Evolutionary conservation across 2,113 vertebrate species (phyloP).

Genomic region (Hemiscyllium ocellatum): DNA sequence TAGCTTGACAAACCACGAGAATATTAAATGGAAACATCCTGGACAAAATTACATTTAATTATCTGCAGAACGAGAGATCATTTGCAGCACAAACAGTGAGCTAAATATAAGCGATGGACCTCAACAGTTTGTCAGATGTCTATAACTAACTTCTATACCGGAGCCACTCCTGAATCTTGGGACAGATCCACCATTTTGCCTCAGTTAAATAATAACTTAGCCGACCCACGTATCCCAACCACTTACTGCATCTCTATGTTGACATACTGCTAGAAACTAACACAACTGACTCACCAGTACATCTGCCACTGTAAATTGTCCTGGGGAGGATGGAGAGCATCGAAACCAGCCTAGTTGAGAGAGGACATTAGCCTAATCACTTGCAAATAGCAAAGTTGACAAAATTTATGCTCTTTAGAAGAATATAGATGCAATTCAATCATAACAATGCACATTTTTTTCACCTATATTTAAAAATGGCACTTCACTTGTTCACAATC

Average conservation of each 20-base stretch:
- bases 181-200: conserved; percentile 12
- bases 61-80: not conserved
- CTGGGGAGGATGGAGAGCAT: conserved; percentile 20
- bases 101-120: not conserved
- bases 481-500: no score
- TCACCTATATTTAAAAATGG: not conserved
- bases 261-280: not conserved
- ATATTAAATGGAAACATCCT: not conserved
- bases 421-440: not conserved
- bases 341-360: conserved; percentile 11
- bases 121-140: not conserved
- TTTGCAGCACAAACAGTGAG: not conserved
- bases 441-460: not conserved
- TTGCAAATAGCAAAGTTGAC: conserved; percentile 20
- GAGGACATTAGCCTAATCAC: conserved; percentile 25
- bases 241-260: not conserved
- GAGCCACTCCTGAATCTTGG: not conserved
- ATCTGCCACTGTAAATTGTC: conserved; percentile 28
- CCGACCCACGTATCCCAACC: not conserved
- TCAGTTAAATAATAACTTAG: not conserved
- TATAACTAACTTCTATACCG: not conserved
- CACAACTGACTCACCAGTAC: conserved; percentile 17
- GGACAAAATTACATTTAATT: not conserved
- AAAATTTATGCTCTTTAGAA: conserved; percentile 16
- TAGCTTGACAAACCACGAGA: not conserved